A percentile compares a stretch with the other conserved stretches of the same genome.
Conservation (phyloP, 2,888 invertebrate genomes). For the Poecilobothrus nobilitatus region DNA sequence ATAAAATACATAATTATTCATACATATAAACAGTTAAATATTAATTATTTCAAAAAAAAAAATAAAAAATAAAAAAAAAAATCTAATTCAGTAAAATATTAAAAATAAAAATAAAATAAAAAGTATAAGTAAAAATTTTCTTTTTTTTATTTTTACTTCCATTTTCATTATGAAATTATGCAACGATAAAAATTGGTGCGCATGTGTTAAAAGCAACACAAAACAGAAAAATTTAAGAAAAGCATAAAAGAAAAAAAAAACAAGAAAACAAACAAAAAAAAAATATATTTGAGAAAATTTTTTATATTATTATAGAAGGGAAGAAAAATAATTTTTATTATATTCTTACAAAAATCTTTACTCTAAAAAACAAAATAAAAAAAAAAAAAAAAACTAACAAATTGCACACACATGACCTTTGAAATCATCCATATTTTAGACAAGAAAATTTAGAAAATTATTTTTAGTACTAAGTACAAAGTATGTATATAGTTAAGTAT, state of each 20-base stretch:
- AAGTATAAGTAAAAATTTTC: too few relatives aligned
- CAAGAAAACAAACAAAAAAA: too few relatives aligned
- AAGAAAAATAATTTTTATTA: background rate
- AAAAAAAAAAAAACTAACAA: background rate
- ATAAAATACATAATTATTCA: too few relatives aligned
- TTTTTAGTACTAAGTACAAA: background rate
- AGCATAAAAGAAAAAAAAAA: background rate
- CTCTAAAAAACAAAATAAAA: too few relatives aligned
- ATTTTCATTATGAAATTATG: background rate
- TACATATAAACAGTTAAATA: too few relatives aligned
- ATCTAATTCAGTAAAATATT: too few relatives aligned
- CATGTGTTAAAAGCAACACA: background rate
- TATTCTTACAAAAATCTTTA: too few relatives aligned
- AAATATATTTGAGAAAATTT: background rate
- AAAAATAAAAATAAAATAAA: too few relatives aligned
- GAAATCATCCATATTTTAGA: background rate
- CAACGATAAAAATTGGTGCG: background rate
- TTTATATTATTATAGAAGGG: background rate
- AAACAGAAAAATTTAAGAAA: too few relatives aligned
- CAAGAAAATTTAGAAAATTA: background rate
- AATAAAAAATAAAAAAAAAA: too few relatives aligned
- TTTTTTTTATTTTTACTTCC: background rate
- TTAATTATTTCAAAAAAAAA: too few relatives aligned
- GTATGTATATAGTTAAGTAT: too few relatives aligned
- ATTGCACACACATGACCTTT: constrained; percentile 3